Evolutionary conservation across 2,888 invertebrate genomes (phyloP), one percentile per base, ranked within the genome.

Genomic region (Mallateleia sp.): DNA sequence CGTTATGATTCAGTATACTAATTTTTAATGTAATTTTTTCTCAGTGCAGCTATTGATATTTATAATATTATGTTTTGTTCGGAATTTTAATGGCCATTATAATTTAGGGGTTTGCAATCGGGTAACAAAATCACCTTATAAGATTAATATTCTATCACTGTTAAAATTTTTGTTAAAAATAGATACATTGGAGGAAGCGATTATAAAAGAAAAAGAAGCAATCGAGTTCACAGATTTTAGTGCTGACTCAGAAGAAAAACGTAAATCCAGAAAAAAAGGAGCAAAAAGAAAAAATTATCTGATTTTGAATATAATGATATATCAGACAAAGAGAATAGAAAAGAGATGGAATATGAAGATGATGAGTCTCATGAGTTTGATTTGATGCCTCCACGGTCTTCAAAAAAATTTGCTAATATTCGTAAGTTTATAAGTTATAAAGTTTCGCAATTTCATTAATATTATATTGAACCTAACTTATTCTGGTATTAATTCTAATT

Each of bases 251-350:
- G 45, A n/a, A n/a, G 45, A 45, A n/a, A 45, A n/a, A 45, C 45
- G 45, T n/a, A 45, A 45, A 45, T 45, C 45, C 45, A 45, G 45
- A n/a, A 45, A 45, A 15, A 45, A 4, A 45, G 7, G 45, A 45
- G n/a, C n/a, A 45, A n/a, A 5, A 45, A n/a, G 7, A 45, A 45
- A 45, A 2, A 45, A 45, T n/a, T 45, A 9, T n/a, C 45, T 45
- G 45, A 45, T 45, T 45, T 45, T 45, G n/a, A 45, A n/a, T 45
- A 45, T n/a, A n/a, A n/a, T 45, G n/a, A 45, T 9, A 38, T 38
- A 38, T 38, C n/a, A n/a, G n/a, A 32, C 8, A 32, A 32, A 32
- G 38, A 38, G 14, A 38, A 38, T 11, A 2, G 14, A 11, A 38
- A 11, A 32, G 32, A 32, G 32, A 32, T 32, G 32, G 32, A 38